A percentile compares a stretch with the other conserved stretches of the same genome.
These are phyloP conservation scores for Psittacula cyanocephala DNA, from an alignment of 2,113 vertebrate species.

Conservation along the genomic window DNA sequence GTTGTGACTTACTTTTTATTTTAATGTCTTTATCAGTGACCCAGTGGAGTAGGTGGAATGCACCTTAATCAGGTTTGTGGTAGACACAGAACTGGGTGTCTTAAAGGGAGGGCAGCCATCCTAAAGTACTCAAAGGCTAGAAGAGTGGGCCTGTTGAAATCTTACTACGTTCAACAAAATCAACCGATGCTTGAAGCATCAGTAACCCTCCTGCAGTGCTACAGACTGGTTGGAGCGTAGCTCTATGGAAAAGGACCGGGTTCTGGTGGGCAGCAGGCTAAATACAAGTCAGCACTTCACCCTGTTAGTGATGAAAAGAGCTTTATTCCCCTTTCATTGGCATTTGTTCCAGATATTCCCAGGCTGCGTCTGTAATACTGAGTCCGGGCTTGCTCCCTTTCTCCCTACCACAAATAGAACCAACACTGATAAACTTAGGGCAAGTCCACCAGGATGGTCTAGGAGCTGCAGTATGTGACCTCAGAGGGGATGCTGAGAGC, in stretches of 20 bases:
- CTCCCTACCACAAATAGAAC: not conserved
- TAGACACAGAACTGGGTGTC: not conserved
- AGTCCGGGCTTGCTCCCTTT: not conserved
- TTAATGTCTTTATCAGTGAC: not conserved
- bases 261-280: not conserved
- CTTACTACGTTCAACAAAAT: not conserved
- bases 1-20: not conserved
- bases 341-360: not conserved
- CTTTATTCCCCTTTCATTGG: not conserved
- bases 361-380: not conserved
- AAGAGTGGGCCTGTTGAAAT: not conserved
- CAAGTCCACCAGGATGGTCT: not conserved
- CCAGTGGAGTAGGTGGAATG: not conserved
- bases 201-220: not conserved
- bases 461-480: not conserved
- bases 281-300: not conserved
- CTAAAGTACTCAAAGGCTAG: accelerated
- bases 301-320: not conserved
- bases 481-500: not conserved
- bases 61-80: not conserved
- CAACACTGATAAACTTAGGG: not conserved
- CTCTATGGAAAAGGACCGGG: not conserved
- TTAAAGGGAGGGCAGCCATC: not conserved
- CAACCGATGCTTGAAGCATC: not conserved
- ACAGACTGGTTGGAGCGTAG: not conserved